These are phyloP conservation scores for Falco berigora DNA, from an alignment of 2,797 vertebrate species.

Conservation along the genomic window DNA sequence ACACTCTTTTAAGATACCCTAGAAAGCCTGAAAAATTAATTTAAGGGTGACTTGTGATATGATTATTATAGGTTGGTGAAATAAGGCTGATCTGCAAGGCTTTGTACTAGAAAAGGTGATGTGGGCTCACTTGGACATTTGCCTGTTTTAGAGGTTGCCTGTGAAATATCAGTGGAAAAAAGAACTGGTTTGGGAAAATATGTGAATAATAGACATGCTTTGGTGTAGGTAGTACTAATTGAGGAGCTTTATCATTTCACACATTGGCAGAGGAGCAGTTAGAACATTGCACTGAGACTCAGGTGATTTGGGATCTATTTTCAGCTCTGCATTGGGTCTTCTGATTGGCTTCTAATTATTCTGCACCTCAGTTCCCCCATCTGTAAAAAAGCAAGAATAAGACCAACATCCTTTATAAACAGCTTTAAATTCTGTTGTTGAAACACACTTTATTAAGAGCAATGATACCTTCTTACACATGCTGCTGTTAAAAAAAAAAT, in stretches of 20 bases:
- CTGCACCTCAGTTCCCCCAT: background rate
- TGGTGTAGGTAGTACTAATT: background rate
- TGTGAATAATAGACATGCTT: background rate
- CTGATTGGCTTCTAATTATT: constrained; percentile 28
- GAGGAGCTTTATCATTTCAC: background rate
- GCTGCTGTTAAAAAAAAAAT: background rate
- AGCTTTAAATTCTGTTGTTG: background rate
- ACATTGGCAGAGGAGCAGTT: background rate
- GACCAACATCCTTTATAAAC: background rate
- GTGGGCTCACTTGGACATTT: background rate
- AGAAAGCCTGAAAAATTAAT: background rate
- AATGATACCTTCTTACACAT: constrained; percentile 3
- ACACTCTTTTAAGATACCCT: background rate
- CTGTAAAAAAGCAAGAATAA: constrained; percentile 6
- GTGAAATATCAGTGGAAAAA: background rate
- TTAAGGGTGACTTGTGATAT: background rate
- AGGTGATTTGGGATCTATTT: constrained; percentile 29
- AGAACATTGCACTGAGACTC: background rate
- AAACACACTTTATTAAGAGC: constrained; percentile 8
- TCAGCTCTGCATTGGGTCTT: background rate
- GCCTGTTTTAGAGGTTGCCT: background rate
- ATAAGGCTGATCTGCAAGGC: background rate
- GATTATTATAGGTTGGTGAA: background rate
- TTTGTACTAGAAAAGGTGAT: background rate
- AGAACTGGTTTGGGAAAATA: background rate